phyloP scores from a whole-genome alignment of 2,888 invertebrate genomes.

The Capitulum mitella region DNA sequence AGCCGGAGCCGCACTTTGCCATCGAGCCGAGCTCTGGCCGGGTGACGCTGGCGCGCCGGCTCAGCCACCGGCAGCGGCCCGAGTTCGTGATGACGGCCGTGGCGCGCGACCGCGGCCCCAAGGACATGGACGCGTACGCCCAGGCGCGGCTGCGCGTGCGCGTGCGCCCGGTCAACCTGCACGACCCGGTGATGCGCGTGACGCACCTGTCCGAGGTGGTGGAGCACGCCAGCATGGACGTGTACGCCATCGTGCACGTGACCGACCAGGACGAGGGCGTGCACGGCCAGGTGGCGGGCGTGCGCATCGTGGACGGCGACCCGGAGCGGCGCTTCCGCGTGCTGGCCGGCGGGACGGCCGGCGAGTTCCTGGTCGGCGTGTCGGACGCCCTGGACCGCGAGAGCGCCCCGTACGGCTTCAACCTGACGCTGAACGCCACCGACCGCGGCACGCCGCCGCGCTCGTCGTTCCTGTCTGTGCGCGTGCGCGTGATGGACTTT shows the following conservation, averaged over 20 bases:
- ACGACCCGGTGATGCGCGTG: conserved; percentile 74
- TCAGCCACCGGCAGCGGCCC: conserved; percentile 62
- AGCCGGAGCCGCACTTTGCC: conserved; percentile 74
- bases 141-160: conserved; percentile 54
- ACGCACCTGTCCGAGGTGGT: conserved; percentile 70
- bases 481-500: conserved; percentile 69
- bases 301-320: conserved; percentile 83
- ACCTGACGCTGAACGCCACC: conserved; percentile 72
- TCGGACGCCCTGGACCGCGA: conserved; percentile 70
- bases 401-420: conserved; percentile 69
- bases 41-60: conserved; percentile 69
- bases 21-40: conserved; percentile 89
- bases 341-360: conserved; percentile 50
- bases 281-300: conserved; percentile 70
- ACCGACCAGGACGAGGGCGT: conserved; percentile 73
- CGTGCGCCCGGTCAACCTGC: conserved; percentile 64
- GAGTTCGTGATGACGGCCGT: conserved; percentile 68
- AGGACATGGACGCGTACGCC: conserved; percentile 50
- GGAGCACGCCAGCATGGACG: conserved; percentile 69
- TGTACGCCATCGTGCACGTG: conserved; percentile 82
- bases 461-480: conserved; percentile 68
- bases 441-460: conserved; percentile 75
- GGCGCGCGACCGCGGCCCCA: conserved; percentile 74
- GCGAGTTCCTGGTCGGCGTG: conserved; percentile 62
- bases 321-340: conserved; percentile 82